Evolutionary conservation across 2,113 vertebrate species (phyloP).

Genomic region (Dendrocopos noguchii): DNA sequence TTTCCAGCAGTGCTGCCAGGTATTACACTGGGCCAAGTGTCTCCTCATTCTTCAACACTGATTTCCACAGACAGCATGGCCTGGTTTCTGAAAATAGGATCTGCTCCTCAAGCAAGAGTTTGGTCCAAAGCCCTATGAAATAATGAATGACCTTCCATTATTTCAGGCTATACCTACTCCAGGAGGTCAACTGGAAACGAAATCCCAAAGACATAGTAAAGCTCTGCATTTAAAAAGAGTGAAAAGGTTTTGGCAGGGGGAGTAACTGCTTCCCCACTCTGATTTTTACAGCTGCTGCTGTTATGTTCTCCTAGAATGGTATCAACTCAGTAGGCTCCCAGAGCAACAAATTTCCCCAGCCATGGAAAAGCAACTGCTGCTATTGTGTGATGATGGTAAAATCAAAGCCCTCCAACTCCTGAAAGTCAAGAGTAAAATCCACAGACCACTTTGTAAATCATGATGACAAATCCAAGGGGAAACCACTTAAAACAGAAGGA

Average conservation of each 20-base stretch:
- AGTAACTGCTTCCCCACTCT: background rate
- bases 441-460: background rate
- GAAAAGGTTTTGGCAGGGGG: background rate
- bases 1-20: background rate
- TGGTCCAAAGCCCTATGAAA: background rate
- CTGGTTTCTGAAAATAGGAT: background rate
- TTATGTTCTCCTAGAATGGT: background rate
- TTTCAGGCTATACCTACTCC: background rate
- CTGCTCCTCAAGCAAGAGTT: background rate
- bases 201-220: background rate
- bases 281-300: background rate
- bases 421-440: conserved; percentile 4
- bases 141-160: background rate
- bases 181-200: background rate
- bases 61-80: background rate
- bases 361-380: background rate
- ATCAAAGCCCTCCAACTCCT: background rate
- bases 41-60: background rate
- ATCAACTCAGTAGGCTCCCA: background rate
- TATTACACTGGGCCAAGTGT: background rate
- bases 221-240: background rate
- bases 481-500: background rate
- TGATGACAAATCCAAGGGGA: background rate
- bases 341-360: background rate
- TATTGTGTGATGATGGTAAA: background rate